Conservation (phyloP, 2,888 invertebrate species). For the Lasioglossum pauxillum region DNA sequence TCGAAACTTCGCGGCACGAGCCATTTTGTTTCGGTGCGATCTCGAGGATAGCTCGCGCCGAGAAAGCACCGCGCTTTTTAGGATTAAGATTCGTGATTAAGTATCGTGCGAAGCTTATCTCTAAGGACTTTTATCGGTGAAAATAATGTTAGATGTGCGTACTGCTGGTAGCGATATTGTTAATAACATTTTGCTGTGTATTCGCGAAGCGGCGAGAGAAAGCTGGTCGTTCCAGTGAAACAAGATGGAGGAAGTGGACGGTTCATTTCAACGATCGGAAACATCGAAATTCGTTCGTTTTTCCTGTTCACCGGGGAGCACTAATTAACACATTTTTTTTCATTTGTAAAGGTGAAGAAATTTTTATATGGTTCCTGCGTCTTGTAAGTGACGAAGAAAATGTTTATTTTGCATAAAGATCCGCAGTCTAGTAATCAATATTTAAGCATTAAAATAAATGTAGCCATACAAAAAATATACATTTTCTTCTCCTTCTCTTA, state of each 20-base stretch:
- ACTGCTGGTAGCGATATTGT: conserved; percentile 1
- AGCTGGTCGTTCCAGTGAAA: not conserved
- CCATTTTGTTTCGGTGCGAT: not conserved
- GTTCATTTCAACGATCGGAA: conserved; percentile 5
- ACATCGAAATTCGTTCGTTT: conserved; percentile 16
- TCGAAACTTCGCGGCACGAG: not conserved
- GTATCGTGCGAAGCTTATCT: not conserved
- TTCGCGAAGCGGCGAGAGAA: not conserved
- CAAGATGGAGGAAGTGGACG: not conserved
- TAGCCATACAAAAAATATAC: too few species aligned
- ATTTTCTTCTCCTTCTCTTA: too few species aligned
- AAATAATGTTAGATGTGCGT: not conserved
- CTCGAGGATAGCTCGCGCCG: not conserved
- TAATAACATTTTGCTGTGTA: conserved; percentile 4
- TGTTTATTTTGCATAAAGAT: too few species aligned
- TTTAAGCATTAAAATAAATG: too few species aligned
- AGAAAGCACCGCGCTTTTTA: not conserved
- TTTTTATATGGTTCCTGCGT: too few species aligned
- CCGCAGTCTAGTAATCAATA: too few species aligned
- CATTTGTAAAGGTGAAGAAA: too few species aligned
- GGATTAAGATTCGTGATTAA: conserved; percentile 5
- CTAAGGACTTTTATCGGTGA: not conserved
- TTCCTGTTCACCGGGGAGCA: not conserved
- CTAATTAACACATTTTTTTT: not conserved
- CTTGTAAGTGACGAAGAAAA: too few species aligned